Base-by-base conservation (phyloP, 1,140 invertebrate genomes). In the Bursaphelenchus mucronatus region DNA sequence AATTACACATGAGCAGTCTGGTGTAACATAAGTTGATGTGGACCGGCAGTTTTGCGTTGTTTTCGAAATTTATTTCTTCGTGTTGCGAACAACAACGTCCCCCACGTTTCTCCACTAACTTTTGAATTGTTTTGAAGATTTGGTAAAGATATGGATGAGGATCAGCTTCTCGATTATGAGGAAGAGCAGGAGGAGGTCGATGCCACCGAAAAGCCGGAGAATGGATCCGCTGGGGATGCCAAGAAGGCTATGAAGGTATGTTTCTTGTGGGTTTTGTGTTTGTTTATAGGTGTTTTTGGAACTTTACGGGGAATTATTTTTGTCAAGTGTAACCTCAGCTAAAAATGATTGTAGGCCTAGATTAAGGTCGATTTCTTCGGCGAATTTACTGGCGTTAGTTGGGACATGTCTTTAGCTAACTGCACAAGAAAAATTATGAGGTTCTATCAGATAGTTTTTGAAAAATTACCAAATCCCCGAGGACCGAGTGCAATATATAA, bases 151-250 rank as follows among this genome's bases (percentile, higher is more conserved):
- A 73, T 75, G 69, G 74, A 75, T 55, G 74, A 76, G 17, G 74
- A 75, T 41, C 73, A 75, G 57, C 74, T 75, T 73, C 67, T 75
- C n/a, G 73, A 75, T 46, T 75, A 75, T 64, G 73, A 75, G 39
- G 73, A 75, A 52, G 73, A 75, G 65, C 73, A 75, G 51, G 71
- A 74, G 30, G 73, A 71, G 43, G 63, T 55, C 40, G 69, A 72
- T 49, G 58, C 39, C 15, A 63, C 67, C 13, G 54, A 73, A 41
- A 40, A 69, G 15, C 41, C 50, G 5, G 67, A 70, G 10, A 71
- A 74, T 44, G 73, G 63, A 7, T 63, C 53, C 30, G 73, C 70
- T 58, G 73, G 61, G 15, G 73, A 71, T 58, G 52, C 55, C 43
- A 72, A 68, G 30, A 75, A 75, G 46, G 30, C 30, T 5, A 65